These are phyloP conservation scores for Ormyrus labotus DNA, from an alignment of 2,888 invertebrate genomes.

Conservation along the genomic window DNA sequence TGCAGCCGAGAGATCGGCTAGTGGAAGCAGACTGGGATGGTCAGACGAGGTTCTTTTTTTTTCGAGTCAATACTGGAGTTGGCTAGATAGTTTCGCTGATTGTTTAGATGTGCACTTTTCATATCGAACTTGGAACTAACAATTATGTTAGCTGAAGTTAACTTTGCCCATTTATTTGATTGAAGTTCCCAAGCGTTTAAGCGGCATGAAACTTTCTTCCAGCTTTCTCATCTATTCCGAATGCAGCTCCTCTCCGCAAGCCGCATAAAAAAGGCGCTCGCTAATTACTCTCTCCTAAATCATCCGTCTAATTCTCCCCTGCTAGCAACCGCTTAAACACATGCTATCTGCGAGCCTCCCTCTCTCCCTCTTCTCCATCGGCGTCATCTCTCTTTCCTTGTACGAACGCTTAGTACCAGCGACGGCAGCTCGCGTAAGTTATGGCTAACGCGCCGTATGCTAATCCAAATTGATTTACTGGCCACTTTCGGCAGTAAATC, in stretches of 20 bases:
- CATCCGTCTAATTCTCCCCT: slow-evolving; percentile 4
- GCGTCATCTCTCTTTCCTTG: slow-evolving; percentile 11
- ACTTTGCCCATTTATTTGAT: no score
- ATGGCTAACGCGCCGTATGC: slow-evolving; percentile 70
- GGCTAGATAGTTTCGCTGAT: no score
- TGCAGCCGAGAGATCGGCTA: background rate
- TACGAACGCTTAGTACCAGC: background rate
- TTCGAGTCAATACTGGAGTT: no score
- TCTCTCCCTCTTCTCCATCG: background rate
- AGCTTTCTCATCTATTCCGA: no score
- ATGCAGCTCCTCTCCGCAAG: no score
- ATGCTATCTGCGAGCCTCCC: slow-evolving; percentile 9
- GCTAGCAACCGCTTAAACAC: slow-evolving; percentile 11
- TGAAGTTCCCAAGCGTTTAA: no score
- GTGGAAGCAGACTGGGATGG: slow-evolving; percentile 47
- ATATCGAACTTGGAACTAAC: no score
- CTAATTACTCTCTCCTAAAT: slow-evolving; percentile 51
- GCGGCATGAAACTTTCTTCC: no score
- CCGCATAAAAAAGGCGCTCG: background rate
- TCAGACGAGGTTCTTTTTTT: slow-evolving; percentile 25
- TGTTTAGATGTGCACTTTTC: no score
- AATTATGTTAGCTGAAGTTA: no score
- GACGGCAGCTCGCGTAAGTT: slow-evolving; percentile 61
- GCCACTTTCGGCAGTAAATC: slow-evolving; percentile 66
- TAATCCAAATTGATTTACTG: slow-evolving; percentile 73